phyloP scores from a whole-genome alignment of 2,113 vertebrate species.

The Ranitomeya variabilis region DNA sequence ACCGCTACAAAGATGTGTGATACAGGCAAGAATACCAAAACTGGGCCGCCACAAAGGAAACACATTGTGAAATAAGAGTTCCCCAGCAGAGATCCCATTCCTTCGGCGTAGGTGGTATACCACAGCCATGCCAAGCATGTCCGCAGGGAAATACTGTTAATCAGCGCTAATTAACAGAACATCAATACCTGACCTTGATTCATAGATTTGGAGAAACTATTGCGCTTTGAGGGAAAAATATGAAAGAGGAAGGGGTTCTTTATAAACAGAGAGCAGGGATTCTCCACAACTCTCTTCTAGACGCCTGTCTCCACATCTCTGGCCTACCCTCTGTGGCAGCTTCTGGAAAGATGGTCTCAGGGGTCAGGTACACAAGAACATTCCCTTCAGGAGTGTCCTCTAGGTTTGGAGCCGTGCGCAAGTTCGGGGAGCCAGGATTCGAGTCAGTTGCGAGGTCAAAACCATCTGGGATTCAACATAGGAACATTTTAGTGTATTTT shows the following conservation, averaged over 20 bases:
- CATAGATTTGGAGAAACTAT: slow-evolving; percentile 69
- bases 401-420: slow-evolving; percentile 84
- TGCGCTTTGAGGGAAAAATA: slow-evolving; percentile 72
- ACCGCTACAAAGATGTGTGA: not conserved
- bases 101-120: slow-evolving; percentile 60
- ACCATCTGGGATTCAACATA: slow-evolving; percentile 99
- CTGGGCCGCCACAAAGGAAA: slow-evolving; percentile 60
- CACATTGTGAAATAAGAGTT: slow-evolving; percentile 84
- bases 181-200: slow-evolving; percentile 73
- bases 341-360: slow-evolving; percentile 85
- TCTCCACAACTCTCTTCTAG: slow-evolving; percentile 79
- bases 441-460: slow-evolving; percentile 97
- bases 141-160: slow-evolving; percentile 73
- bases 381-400: slow-evolving; percentile 78
- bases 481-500: slow-evolving; percentile 81
- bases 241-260: slow-evolving; percentile 72
- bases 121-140: slow-evolving; percentile 76
- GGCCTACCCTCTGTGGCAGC: slow-evolving; percentile 98
- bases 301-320: slow-evolving; percentile 82
- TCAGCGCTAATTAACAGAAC: slow-evolving; percentile 72
- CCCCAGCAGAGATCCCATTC: slow-evolving; percentile 71
- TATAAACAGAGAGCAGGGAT: slow-evolving; percentile 73
- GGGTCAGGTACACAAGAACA: slow-evolving; percentile 79
- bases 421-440: slow-evolving; percentile 89
- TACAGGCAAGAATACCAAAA: not conserved